A percentile compares a stretch with the other conserved stretches of the same genome.
These are phyloP conservation scores for Sylvietta virens DNA, from an alignment of 2,113 vertebrate species.

Conservation along the genomic window DNA sequence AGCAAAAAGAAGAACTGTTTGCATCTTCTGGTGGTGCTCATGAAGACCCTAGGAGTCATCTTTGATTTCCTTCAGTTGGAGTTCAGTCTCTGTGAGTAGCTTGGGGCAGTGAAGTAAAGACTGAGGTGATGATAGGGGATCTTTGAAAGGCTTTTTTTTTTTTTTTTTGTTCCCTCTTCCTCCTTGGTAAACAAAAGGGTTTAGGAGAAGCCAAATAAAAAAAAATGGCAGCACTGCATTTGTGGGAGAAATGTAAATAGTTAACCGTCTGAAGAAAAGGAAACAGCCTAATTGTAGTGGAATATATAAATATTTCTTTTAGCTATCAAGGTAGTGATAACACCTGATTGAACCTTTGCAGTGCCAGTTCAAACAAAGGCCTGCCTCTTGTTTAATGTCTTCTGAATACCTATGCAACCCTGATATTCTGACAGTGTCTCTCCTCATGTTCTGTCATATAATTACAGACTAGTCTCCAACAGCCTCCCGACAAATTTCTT, in stretches of 20 bases:
- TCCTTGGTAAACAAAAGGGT: not conserved
- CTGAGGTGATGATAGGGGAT: not conserved
- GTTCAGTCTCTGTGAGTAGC: not conserved
- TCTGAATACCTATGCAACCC: not conserved
- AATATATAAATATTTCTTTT: constrained; percentile 39
- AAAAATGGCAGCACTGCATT: not conserved
- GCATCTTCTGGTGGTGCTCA: not conserved
- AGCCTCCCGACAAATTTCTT: not conserved
- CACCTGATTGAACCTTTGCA: not conserved
- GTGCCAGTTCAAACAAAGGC: constrained; percentile 10
- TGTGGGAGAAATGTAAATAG: not conserved
- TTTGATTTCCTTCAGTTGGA: not conserved
- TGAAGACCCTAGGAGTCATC: not conserved
- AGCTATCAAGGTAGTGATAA: not conserved
- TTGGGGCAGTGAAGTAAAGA: not conserved
- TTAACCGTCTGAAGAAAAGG: not conserved
- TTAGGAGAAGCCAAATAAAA: not conserved
- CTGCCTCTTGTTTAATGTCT: not conserved
- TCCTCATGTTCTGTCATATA: not conserved
- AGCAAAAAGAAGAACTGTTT: not conserved
- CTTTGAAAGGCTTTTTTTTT: not conserved
- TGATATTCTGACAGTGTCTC: not conserved
- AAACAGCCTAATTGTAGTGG: not conserved
- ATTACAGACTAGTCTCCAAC: not conserved
- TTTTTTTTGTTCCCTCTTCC: not conserved